A percentile compares a stretch with the other conserved stretches of the same genome.
phyloP scores from a whole-genome alignment of 2,797 vertebrate genomes.

The Macroramphosus scolopax region DNA sequence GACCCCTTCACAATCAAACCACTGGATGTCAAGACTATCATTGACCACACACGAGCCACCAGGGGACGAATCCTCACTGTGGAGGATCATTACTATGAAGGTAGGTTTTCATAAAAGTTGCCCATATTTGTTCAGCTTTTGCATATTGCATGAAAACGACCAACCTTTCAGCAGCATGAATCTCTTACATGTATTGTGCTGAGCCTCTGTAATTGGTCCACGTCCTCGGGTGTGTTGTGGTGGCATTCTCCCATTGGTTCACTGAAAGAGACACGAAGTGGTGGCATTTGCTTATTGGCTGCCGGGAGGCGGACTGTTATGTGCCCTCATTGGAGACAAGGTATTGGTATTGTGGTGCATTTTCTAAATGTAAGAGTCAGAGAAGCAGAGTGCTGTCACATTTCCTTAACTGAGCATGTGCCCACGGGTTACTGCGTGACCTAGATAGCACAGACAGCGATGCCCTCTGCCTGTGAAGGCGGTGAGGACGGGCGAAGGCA shows the following conservation, averaged over 20 bases:
- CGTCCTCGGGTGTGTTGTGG: constrained; percentile 27
- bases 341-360: constrained; percentile 48
- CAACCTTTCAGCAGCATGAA: constrained; percentile 26
- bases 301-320: constrained; percentile 17
- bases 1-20: constrained; percentile 96
- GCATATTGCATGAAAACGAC: constrained; percentile 40
- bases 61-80: constrained; percentile 91
- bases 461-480: constrained; percentile 47
- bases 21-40: constrained; percentile 89
- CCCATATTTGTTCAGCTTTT: constrained; percentile 19
- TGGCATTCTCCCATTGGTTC: constrained; percentile 62
- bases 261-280: constrained; percentile 19
- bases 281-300: constrained; percentile 62
- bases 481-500: constrained; percentile 46
- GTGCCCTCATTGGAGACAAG: constrained; percentile 35
- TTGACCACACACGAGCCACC: constrained; percentile 85
- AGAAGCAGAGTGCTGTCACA: constrained; percentile 74
- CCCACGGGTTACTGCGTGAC: constrained; percentile 72
- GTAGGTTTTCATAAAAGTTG: constrained; percentile 63
- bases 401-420: constrained; percentile 72
- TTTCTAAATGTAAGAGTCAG: constrained; percentile 50
- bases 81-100: constrained; percentile 95
- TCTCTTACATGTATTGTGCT: constrained; percentile 8
- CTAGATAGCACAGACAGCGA: constrained; percentile 72
- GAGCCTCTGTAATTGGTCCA: constrained; percentile 45